These are phyloP conservation scores for Pelobates cultripes DNA, from an alignment of 2,797 vertebrate genomes.

Conservation along the genomic window DNA sequence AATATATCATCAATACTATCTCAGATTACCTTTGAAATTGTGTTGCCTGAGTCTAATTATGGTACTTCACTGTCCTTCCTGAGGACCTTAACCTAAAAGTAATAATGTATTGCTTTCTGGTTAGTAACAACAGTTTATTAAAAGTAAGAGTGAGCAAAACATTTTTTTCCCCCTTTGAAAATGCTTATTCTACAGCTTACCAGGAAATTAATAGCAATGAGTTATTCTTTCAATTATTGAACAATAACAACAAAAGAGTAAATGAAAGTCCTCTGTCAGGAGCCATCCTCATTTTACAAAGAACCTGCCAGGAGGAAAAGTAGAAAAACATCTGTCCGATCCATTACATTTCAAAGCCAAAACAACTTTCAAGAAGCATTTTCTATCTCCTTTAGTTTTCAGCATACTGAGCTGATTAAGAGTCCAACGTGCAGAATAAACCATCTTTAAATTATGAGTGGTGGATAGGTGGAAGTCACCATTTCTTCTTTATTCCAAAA, in stretches of 20 bases:
- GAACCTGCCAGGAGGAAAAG: slow-evolving; percentile 33
- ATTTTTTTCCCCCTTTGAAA: background rate
- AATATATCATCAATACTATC: no score
- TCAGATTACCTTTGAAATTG: no score
- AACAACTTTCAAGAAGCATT: background rate
- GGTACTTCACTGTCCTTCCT: no score
- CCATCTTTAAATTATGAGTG: background rate
- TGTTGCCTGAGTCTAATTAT: no score
- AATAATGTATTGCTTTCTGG: no score
- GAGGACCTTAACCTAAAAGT: no score
- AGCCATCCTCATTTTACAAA: slow-evolving; percentile 37
- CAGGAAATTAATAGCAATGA: slow-evolving; percentile 30
- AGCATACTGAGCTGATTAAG: slow-evolving; percentile 23
- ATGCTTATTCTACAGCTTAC: background rate
- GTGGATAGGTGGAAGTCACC: background rate
- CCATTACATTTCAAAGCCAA: slow-evolving; percentile 56
- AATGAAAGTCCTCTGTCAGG: slow-evolving; percentile 10
- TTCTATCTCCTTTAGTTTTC: slow-evolving; percentile 13
- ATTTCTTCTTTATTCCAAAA: background rate
- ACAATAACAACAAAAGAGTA: slow-evolving; percentile 3
- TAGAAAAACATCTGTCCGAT: slow-evolving; percentile 35
- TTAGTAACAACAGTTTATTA: no score
- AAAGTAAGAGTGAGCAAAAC: no score
- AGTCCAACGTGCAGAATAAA: background rate
- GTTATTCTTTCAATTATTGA: background rate